Evolutionary conservation across 2,797 vertebrate species (phyloP), one percentile per base, ranked within the genome.

Genomic region (Molossus molossus): DNA sequence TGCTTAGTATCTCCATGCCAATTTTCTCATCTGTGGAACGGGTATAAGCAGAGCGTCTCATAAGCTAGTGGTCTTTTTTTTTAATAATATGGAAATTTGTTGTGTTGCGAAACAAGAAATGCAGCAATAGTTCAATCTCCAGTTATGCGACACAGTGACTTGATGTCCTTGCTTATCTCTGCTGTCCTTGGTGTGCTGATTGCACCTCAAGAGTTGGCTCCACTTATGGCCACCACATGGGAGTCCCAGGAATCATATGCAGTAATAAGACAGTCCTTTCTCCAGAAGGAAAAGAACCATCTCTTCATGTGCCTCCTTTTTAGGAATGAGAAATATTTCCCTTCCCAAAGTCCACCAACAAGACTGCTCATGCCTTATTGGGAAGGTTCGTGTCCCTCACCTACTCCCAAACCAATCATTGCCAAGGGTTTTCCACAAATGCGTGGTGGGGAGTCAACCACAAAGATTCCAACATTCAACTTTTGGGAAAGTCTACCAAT

Each of bases 11-110:
- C 40, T 81, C 37, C 81, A 33, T n/a, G n/a, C 17, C n/a, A 69
- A 23, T 57, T 82, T 89, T 65, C 70, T 90, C 58, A 73, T 27
- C 27, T 83, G 45, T 80, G 45, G 90, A 91, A 73, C 25, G 15
- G 58, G 60, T 9, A 21, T 21, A 57, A 93, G 80, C 12, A 55
- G 58, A 45, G 1, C 50, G 67, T 23, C 65, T 87, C 70, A 27
- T 33, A 82, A 60, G n/a, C 29, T 33, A 17, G 14, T 50, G 4
- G 3, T 3, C 1, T 67, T 92, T 79, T 27, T 72, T 90, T 67
- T 57, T 14, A 10, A 88, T 9, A 55, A 13, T 18, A 48, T 79
- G 33, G 53, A 76, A 80, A 94, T 11, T 53, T 12, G 33, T 5
- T 82, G 21, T n/a, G 13, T 27, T 40, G 48, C 10, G 1, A 64